Conservation (phyloP, 2,888 invertebrate genomes). For the Epistrophe eligans region DNA sequence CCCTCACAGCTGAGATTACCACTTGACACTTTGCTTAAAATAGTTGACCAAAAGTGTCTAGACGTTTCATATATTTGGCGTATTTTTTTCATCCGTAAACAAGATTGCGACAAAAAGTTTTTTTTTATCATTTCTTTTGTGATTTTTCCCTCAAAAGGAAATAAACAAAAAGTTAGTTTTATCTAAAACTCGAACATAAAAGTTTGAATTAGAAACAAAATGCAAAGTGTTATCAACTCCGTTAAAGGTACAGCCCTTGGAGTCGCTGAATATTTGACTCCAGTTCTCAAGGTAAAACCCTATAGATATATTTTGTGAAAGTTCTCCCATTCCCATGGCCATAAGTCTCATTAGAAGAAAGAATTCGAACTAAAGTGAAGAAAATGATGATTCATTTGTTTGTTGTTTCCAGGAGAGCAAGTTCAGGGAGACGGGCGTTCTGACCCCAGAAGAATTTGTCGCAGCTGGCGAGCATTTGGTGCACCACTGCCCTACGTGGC, state of each 20-base stretch:
- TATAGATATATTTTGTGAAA: neutral
- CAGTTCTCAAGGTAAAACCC: slow-evolving; percentile 93
- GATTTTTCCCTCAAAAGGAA: slow-evolving; percentile 24
- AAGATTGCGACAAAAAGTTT: slow-evolving; percentile 54
- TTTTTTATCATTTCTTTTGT: slow-evolving; percentile 47
- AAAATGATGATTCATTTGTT: slow-evolving; percentile 64
- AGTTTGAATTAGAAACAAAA: slow-evolving; percentile 81
- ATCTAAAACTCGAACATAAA: neutral
- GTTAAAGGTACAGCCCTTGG: slow-evolving; percentile 98
- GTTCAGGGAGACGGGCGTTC: slow-evolving; percentile 97
- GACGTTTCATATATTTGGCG: slow-evolving; percentile 58
- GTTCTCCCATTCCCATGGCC: neutral
- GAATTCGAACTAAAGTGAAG: slow-evolving; percentile 25
- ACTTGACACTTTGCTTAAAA: too few relatives aligned
- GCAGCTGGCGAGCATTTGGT: slow-evolving; percentile 99
- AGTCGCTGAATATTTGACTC: slow-evolving; percentile 98
- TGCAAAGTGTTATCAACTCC: slow-evolving; percentile 98
- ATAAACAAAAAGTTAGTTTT: slow-evolving; percentile 25
- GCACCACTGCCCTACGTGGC: slow-evolving; percentile 99
- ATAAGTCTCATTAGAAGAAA: neutral
- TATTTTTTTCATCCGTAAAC: slow-evolving; percentile 70
- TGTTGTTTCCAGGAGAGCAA: slow-evolving; percentile 91
- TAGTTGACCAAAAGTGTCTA: slow-evolving; percentile 40
- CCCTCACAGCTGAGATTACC: too few relatives aligned
- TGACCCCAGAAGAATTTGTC: slow-evolving; percentile 99